These are phyloP conservation scores for Gymnogyps californianus DNA, from an alignment of 2,113 vertebrate genomes.

Conservation along the genomic window DNA sequence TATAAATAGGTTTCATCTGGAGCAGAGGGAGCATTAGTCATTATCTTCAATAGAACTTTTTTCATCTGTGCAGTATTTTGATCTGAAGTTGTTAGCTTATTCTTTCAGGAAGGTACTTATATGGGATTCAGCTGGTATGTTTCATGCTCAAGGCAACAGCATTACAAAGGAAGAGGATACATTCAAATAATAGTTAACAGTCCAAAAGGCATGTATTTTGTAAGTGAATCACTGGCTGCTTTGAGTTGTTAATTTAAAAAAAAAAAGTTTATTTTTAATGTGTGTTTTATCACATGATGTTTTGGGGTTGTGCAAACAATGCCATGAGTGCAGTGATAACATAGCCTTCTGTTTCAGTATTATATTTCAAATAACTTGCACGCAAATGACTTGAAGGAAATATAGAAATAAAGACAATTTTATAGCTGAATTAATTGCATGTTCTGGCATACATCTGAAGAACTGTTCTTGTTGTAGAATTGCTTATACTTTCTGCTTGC, in stretches of 20 bases:
- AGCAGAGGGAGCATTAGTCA: not conserved
- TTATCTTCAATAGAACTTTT: slow-evolving; percentile 6
- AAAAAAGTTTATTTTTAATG: not conserved
- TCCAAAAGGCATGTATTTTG: slow-evolving; percentile 15
- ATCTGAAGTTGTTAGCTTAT: not conserved
- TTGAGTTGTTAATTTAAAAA: not conserved
- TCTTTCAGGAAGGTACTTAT: slow-evolving; percentile 32
- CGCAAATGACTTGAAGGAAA: not conserved
- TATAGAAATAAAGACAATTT: not conserved
- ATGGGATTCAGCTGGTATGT: slow-evolving; percentile 37
- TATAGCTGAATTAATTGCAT: not conserved
- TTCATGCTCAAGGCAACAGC: slow-evolving; percentile 13
- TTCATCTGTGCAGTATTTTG: slow-evolving; percentile 36
- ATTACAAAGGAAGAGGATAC: slow-evolving; percentile 15
- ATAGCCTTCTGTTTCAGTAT: not conserved
- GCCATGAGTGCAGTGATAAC: not conserved
- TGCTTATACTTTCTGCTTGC: not conserved
- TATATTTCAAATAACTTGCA: not conserved
- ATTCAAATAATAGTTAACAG: not conserved
- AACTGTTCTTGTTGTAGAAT: not conserved
- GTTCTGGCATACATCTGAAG: not conserved
- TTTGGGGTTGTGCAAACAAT: not conserved
- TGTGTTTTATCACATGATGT: not conserved
- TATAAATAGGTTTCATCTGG: slow-evolving; percentile 19
- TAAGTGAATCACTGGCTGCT: not conserved